Base-by-base conservation (phyloP, 2,797 vertebrate genomes). In the Denticeps clupeoides region DNA sequence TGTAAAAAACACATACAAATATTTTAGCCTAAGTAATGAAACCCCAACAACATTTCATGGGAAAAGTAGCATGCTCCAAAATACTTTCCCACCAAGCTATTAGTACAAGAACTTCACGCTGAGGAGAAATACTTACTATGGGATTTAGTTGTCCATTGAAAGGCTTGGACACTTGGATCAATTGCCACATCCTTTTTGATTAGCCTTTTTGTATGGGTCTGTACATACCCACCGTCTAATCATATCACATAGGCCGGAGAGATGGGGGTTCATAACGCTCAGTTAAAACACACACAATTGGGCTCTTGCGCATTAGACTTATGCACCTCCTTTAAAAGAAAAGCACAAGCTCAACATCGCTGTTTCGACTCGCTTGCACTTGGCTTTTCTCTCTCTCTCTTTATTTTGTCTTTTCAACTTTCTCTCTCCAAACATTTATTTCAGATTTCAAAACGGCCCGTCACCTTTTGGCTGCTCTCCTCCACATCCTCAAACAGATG, bases 281-380 rank as follows among this genome's bases (percentile, higher is more conserved):
- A 32, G 37, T 47, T 53, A 55, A 81, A 82, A 67, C 68, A 91
- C 88, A 94, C 87, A 89, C 87, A 94, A 87, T 88, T 84, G 84
- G 89, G 84, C 82, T 94, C 88, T 91, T 90, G 83, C 72, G 79
- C 77, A 89, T 92, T 93, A 93, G 91, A 91, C 85, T 91, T 92
- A 93, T 82, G 89, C 88, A 89, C 88, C 83, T 86, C 92, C 93
- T 93, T 83, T 91, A 89, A 96, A 90, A 89, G 90, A 89, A 93
- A 91, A 91, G 89, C 90, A 90, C 89, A 89, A 91, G 92, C 93
- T 96, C 89, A 96, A 89, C 84, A 78, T 73, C 67, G 79, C 74
- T 69, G 74, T 65, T 79, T 65, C 60, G 62, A 53, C 24, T 45
- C 49, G 52, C 41, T 56, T 55, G 58, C 59, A 62, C 43, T 63